These are phyloP conservation scores for Enchytraeus crypticus DNA, from an alignment of 2,888 invertebrate genomes.

Conservation along the genomic window DNA sequence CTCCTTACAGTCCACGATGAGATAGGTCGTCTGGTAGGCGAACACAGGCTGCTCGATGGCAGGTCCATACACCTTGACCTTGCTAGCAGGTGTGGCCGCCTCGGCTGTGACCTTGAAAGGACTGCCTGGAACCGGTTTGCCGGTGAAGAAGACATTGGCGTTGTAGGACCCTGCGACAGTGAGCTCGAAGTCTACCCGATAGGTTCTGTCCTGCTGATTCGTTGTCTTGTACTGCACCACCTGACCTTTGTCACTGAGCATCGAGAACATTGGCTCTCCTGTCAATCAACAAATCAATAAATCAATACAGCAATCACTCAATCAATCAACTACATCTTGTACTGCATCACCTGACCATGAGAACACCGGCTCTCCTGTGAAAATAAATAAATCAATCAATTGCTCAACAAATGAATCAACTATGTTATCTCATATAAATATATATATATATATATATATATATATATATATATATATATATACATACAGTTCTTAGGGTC, in stretches of 20 bases:
- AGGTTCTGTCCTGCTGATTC: slow-evolving; percentile 67
- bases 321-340: too few species aligned
- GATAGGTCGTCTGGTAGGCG: slow-evolving; percentile 67
- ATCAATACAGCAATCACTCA: slow-evolving; percentile 61
- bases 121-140: slow-evolving; percentile 69
- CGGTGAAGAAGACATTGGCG: slow-evolving; percentile 72
- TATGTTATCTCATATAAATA: too few species aligned
- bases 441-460: too few species aligned
- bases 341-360: too few species aligned
- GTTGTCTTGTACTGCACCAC: slow-evolving; percentile 69
- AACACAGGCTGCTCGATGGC: slow-evolving; percentile 72
- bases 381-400: too few species aligned
- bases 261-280: slow-evolving; percentile 67
- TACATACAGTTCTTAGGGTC: too few species aligned
- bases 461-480: too few species aligned
- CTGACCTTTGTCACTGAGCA: slow-evolving; percentile 61
- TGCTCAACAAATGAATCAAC: too few species aligned
- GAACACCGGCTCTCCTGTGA: too few species aligned
- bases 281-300: slow-evolving; percentile 71
- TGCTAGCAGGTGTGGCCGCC: background rate
- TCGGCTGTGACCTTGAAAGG: slow-evolving; percentile 72
- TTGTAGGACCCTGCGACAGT: slow-evolving; percentile 58
- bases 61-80: slow-evolving; percentile 56
- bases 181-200: slow-evolving; percentile 66
- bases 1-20: slow-evolving; percentile 73